Base-by-base conservation (phyloP, 2,888 invertebrate species). In the Artemia sp. region DNA sequence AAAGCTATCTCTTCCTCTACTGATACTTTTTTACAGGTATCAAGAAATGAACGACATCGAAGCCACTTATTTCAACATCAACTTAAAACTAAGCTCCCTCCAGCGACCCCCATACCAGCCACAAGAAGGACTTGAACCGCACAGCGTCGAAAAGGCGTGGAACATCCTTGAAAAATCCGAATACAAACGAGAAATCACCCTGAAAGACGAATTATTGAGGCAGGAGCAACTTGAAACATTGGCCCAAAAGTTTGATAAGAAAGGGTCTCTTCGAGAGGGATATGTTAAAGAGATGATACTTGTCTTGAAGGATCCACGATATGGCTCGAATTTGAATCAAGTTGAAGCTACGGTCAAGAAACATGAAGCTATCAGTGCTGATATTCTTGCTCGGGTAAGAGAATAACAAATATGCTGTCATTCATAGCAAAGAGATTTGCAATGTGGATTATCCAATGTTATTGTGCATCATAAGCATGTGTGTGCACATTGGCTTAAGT, bases 291-390 rank as follows among this genome's bases (percentile, higher is more conserved):
- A 97, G 81, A 97, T 97, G 95, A 92, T 91, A 74, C 90, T 90
- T 78, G 93, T 97, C 14, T 81, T 97, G 19, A 89, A 90, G 0
- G 93, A 93, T 81, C 90, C 92, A 1, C 85, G 92, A 70, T 93
- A 93, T 79, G 91, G 91, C 2, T 89, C 89, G 74, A 90, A 90
- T 80, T 80, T 95, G 74, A 85, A 89, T 0, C 94, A 96, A 77
- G 93, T 96, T 0, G 96, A 97, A 78, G 96, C 96, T 1, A 93
- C 95, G 0, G 86, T 97, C 64, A 97, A 97, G 81, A 97, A 97
- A 77, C 96, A 97, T 77, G 96, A 97, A 79, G 96, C 97, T 14
- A 94, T 97, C 73, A 91, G 92, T 72, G 95, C 96, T 0, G 97
- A 97, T 77, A 96, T 97, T 70, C 81, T 95, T 70, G 92, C 96